Percentiles rank a stretch among this genome's conserved stretches.
These are phyloP conservation scores for Peromyscus aztecus DNA, from an alignment of 2,797 vertebrate species.

Conservation along the genomic window DNA sequence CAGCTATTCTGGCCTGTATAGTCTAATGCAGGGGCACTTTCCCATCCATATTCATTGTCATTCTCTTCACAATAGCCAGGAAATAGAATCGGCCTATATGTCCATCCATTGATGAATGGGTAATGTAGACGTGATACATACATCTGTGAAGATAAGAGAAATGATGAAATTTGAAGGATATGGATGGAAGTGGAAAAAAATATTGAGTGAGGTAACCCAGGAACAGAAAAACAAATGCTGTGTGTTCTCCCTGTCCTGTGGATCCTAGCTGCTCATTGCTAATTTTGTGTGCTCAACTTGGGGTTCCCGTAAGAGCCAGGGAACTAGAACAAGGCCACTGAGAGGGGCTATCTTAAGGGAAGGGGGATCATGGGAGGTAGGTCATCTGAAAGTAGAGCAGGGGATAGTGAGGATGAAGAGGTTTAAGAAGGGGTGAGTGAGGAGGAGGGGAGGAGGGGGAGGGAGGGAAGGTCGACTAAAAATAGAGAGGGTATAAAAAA, in stretches of 20 bases:
- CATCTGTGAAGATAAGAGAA: not conserved
- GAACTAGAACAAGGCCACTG: not conserved
- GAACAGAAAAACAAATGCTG: not conserved
- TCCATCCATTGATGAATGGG: not conserved
- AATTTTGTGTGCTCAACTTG: not conserved
- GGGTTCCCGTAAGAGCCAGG: not conserved
- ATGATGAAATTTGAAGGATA: not conserved
- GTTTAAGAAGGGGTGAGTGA: not conserved
- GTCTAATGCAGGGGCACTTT: too few species aligned
- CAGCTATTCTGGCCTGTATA: not conserved
- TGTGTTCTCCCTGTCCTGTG: not conserved
- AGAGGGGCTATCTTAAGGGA: not conserved
- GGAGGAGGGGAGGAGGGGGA: not conserved
- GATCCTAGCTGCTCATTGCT: not conserved
- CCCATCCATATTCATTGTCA: not conserved
- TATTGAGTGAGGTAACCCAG: not conserved
- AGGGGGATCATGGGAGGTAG: not conserved
- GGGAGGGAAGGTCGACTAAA: too few species aligned
- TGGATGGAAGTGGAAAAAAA: not conserved
- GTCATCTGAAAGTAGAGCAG: not conserved
- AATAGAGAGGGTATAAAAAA: not conserved
- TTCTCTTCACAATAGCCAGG: not conserved
- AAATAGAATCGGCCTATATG: not conserved
- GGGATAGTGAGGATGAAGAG: not conserved
- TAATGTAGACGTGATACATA: not conserved